Evolutionary conservation across 2,888 invertebrate genomes (phyloP).

Genomic region (Dryocosmus kuriphilus): DNA sequence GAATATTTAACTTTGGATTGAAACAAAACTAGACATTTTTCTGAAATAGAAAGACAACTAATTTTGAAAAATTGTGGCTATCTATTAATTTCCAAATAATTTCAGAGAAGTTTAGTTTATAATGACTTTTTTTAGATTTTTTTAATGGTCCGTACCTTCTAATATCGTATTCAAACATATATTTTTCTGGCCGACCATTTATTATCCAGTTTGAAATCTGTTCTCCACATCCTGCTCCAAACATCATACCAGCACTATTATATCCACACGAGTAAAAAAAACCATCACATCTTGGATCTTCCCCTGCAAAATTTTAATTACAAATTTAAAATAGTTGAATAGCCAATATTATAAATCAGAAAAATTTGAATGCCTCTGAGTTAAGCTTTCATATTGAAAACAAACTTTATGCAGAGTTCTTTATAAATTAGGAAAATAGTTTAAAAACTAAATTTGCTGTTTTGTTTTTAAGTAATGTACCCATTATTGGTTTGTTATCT

Average conservation of each 20-base stretch:
- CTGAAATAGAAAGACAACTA: no score
- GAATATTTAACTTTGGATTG: not conserved
- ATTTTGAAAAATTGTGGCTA: no score
- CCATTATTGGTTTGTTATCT: constrained; percentile 93
- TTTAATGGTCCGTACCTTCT: constrained; percentile 77
- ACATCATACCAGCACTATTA: constrained; percentile 95
- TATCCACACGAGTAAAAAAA: constrained; percentile 92
- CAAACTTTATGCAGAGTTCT: no score
- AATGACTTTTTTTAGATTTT: no score
- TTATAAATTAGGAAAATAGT: no score
- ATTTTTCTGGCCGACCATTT: constrained; percentile 88
- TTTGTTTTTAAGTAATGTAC: constrained; percentile 70
- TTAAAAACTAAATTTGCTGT: not conserved
- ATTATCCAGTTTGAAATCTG: constrained; percentile 92
- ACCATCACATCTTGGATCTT: constrained; percentile 80
- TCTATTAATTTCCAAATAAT: not conserved
- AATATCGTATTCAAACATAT: constrained; percentile 93
- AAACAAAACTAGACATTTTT: no score
- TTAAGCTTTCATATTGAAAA: no score
- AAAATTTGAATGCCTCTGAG: no score
- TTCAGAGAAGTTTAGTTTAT: not conserved
- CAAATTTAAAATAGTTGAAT: not conserved
- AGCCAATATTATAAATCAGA: no score
- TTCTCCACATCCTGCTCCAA: constrained; percentile 91
- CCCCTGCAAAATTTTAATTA: constrained; percentile 64